phyloP scores from a whole-genome alignment of 2,113 vertebrate species.

The Taxidea taxus region DNA sequence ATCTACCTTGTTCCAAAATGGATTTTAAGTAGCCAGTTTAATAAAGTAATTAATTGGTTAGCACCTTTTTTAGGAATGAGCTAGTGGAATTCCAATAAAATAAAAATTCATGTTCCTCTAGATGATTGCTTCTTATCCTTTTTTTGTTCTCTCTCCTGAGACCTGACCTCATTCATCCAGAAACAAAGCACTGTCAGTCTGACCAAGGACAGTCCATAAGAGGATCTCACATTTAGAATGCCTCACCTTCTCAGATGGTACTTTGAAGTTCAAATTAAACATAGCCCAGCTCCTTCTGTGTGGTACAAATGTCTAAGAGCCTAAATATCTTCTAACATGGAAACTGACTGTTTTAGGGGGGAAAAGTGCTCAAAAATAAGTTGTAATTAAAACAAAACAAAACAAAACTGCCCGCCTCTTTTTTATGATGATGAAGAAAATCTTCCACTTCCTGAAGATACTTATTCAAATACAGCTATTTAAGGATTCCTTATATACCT shows the following conservation, averaged over 20 bases:
- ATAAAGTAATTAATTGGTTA: neutral
- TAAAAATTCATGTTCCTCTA: neutral
- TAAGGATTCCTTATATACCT: neutral
- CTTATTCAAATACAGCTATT: neutral
- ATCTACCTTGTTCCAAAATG: neutral
- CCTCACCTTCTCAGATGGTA: neutral
- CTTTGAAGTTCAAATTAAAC: neutral
- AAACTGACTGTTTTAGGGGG: neutral
- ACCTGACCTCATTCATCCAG: neutral
- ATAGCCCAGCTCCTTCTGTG: neutral
- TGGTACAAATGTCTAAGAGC: neutral
- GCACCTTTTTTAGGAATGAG: neutral
- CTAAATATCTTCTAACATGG: neutral
- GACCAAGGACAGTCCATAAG: neutral
- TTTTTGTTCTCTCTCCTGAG: neutral
- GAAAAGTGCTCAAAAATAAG: neutral
- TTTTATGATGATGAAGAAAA: neutral
- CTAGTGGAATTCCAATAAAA: neutral
- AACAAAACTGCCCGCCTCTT: neutral
- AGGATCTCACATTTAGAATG: neutral
- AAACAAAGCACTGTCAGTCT: neutral
- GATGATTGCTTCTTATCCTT: neutral
- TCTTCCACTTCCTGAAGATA: neutral
- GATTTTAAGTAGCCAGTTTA: neutral
- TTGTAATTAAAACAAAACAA: slow-evolving; percentile 4